phyloP scores from a whole-genome alignment of 2,797 vertebrate genomes.

The Coregonus sp. region DNA sequence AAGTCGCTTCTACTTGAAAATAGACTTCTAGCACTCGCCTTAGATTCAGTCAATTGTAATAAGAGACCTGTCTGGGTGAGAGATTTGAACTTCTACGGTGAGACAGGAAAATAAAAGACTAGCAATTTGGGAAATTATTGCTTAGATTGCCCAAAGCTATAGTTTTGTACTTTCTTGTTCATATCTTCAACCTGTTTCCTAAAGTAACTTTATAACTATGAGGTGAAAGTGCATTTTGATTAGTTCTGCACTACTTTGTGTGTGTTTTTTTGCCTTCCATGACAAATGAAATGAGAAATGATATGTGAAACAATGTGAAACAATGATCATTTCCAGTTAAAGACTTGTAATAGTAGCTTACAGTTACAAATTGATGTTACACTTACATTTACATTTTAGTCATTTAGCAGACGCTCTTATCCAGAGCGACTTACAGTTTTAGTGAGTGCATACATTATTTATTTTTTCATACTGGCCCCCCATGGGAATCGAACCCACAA shows the following conservation, averaged over 20 bases:
- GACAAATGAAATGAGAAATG: neutral
- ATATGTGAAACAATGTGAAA: neutral
- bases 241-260: neutral
- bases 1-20: conserved; percentile 26
- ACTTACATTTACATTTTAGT: too few species aligned
- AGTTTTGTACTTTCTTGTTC: conserved; percentile 68
- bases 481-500: too few species aligned
- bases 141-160: conserved; percentile 67
- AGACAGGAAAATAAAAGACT: conserved; percentile 71
- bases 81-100: conserved; percentile 62
- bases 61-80: conserved; percentile 72
- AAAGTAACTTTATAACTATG: conserved; percentile 37
- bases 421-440: too few species aligned
- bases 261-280: neutral
- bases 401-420: too few species aligned
- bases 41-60: conserved; percentile 54
- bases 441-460: too few species aligned
- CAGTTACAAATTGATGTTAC: neutral
- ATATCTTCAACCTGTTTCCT: conserved; percentile 63
- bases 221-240: conserved; percentile 13
- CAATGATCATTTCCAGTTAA: neutral
- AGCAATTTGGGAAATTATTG: conserved; percentile 77
- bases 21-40: conserved; percentile 32
- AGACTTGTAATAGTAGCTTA: neutral
- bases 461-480: too few species aligned